Conservation (phyloP, 2,797 vertebrate species). For the Poliocrania exsul region DNA sequence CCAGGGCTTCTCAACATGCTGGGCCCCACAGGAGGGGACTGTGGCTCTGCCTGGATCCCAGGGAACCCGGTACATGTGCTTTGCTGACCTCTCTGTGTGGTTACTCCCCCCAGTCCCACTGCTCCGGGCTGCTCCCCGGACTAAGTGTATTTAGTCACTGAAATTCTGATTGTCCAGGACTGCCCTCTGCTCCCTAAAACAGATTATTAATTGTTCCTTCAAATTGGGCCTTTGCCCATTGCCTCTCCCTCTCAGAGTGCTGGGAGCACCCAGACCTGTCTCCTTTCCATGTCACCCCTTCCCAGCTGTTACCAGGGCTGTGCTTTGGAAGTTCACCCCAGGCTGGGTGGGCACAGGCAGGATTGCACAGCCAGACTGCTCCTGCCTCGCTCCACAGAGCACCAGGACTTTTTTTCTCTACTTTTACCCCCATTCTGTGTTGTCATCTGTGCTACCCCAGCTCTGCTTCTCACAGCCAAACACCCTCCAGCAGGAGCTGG, state of each 20-base stretch:
- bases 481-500: not conserved
- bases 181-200: not conserved
- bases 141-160: not conserved
- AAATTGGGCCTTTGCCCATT: not conserved
- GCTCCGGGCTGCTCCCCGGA: not conserved
- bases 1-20: not conserved
- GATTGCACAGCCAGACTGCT: not conserved
- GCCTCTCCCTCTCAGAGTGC: not conserved
- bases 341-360: not conserved
- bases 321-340: not conserved
- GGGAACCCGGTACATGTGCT: not conserved
- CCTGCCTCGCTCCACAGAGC: not conserved
- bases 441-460: not conserved
- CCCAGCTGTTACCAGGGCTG: not conserved
- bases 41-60: not conserved
- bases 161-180: not conserved
- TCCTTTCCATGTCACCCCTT: not conserved
- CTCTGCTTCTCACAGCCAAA: not conserved
- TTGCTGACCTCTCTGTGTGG: fast-evolving
- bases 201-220: not conserved
- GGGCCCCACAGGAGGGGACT: not conserved
- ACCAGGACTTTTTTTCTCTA: not conserved
- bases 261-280: not conserved
- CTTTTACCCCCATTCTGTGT: not conserved
- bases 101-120: not conserved